Evolutionary conservation across 23 tunicate species (phyloP), one percentile per base, ranked within the genome.

Genomic region (Corella eumyota): DNA sequence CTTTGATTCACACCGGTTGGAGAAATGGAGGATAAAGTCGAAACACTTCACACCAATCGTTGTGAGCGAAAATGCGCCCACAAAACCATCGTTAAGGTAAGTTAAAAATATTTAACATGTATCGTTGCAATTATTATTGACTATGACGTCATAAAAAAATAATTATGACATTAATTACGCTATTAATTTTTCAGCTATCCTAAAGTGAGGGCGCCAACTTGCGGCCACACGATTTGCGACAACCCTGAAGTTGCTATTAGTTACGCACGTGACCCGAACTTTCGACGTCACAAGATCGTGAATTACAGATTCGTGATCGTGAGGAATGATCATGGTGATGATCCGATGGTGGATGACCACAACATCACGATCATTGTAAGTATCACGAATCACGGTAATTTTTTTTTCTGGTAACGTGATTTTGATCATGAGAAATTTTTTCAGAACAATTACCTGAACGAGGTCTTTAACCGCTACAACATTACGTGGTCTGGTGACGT

Each of bases 171-270:
- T n/a, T n/a, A n/a, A n/a, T n/a, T n/a, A n/a, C n/a, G n/a, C n/a
- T n/a, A n/a, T 22, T 15, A 54, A 19, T 19, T n/a, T 54, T 13
- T 30, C 60, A 15, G 0, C 29, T 58, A 30, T 0, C 64, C 64
- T 15, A 38, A 58, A 25, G 34, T 58, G 64, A 30, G 64, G 32
- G 36, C 60, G 56, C 71, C 71, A 27, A 45, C 59, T 11, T 66
- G 71, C 23, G 71, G 71, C 38, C 51, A 66, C 30, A 66, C 71
- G 15, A 31, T 66, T 3, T 66, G 71, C 36, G 71, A 66, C 40
- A 50, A 66, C 33, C 71, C 71, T 17, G 71, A 66, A 9, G 44
- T 66, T 25, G 71, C 50, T 0, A 29, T 33, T 9, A 66, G 56
- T 27, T 66, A 66, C 44, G 71, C 50, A 20, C 36, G 35, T 11